Base-by-base conservation (phyloP, 2,797 vertebrate genomes). In the Arrhamphus sclerolepis region DNA sequence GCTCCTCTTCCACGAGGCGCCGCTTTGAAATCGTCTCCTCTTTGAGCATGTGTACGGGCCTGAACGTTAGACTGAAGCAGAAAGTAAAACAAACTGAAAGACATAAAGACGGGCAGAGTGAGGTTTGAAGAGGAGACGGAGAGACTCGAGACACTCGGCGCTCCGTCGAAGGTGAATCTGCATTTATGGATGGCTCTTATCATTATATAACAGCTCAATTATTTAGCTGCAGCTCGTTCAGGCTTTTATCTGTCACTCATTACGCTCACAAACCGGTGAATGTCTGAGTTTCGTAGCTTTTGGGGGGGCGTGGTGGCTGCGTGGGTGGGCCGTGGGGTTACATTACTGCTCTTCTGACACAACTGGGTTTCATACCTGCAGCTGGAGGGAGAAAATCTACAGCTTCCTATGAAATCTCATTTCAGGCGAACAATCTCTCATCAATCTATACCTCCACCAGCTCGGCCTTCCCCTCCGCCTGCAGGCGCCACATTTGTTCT, bases 151-250 rank as follows among this genome's bases (percentile, higher is more conserved):
- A 42, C 17, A 42, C 16, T 5, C 11, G 3, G 19, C 4, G 20
- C 6, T 69, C 64, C 53, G 61, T 51, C 28, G 73, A 75, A 84
- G 75, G 81, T 82, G 66, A 85, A 73, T 80, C 71, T 70, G 51
- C 82, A 79, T 87, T 87, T 78, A 81, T 83, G 77, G 77, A 59
- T 58, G 2, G n/a, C 77, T 79, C 81, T 86, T 75, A 83, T 76
- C 71, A 66, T 84, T 83, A 81, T 67, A 79, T 83, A 87, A 89
- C 66, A 78, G 54, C 53, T 81, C 62, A 78, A 79, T 84, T 78
- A 83, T 89, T 87, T 68, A 83, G 62, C 75, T 61, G 55, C 58
- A 62, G 54, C 47, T 71, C 78, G 75, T 64, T 78, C 68, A 68
- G 64, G 55, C 76, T 76, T 84, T 85, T 66, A 79, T 82, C 74